Evolutionary conservation across 2,113 vertebrate species (phyloP).

Genomic region (Sphyrna mokarran): DNA sequence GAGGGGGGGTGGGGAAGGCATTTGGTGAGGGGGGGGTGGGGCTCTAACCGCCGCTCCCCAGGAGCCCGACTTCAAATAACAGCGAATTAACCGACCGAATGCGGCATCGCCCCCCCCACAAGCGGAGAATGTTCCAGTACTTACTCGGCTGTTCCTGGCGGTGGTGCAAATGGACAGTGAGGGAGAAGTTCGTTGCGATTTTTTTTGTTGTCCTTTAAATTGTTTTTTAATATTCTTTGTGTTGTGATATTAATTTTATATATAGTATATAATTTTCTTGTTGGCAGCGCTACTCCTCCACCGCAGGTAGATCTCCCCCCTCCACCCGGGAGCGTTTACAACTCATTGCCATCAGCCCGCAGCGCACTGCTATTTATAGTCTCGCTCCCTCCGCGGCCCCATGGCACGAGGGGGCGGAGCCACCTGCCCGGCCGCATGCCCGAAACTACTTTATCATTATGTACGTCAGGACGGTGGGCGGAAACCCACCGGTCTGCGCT

Average conservation of each 20-base stretch:
- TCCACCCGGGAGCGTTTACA: constrained; percentile 65
- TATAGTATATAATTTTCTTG: not conserved
- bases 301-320: constrained; percentile 41
- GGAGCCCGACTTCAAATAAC: not conserved
- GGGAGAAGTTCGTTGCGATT: too few relatives aligned
- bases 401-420: constrained; percentile 59
- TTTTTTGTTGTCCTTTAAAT: too few relatives aligned
- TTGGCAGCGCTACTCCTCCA: not conserved
- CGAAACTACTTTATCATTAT: not conserved
- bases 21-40: not conserved
- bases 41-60: not conserved
- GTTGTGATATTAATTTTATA: not conserved
- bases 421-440: constrained; percentile 43
- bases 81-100: not conserved
- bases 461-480: not conserved
- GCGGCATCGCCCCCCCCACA: not conserved
- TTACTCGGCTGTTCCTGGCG: not conserved
- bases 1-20: too few relatives aligned
- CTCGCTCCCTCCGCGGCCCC: constrained; percentile 51
- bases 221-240: not conserved
- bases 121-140: not conserved
- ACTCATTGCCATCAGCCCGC: constrained; percentile 63
- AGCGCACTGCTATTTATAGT: constrained; percentile 56
- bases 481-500: accelerated
- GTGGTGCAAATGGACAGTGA: too few relatives aligned